phyloP scores from a whole-genome alignment of 2,888 invertebrate species.

The Uloborus plumipes region DNA sequence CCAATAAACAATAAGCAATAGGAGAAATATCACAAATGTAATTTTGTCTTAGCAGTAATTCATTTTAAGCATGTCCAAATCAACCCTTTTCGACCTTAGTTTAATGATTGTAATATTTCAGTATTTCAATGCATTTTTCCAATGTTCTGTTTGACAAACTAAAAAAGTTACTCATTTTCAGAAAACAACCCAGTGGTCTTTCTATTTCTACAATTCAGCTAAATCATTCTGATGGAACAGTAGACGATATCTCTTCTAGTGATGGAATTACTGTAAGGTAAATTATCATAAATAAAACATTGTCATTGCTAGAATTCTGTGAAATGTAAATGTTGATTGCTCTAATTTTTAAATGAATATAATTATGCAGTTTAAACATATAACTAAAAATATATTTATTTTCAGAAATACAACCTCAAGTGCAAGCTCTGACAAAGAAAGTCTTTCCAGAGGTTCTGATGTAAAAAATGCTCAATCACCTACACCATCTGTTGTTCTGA shows the following conservation, averaged over 20 bases:
- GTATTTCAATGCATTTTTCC: not conserved
- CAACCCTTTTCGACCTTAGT: not conserved
- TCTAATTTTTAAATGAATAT: too few relatives aligned
- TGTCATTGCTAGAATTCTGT: too few relatives aligned
- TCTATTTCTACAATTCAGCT: slow-evolving; percentile 28
- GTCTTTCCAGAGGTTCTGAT: slow-evolving; percentile 1
- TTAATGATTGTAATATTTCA: not conserved
- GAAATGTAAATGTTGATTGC: too few relatives aligned
- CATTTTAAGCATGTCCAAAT: too few relatives aligned
- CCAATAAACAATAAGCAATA: too few relatives aligned
- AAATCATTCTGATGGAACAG: slow-evolving; percentile 14
- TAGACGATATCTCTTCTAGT: slow-evolving; percentile 26
- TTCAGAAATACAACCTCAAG: slow-evolving; percentile 37
- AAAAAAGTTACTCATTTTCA: not conserved
- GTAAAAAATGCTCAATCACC: slow-evolving; percentile 21
- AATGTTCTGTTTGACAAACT: not conserved
- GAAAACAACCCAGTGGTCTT: slow-evolving; percentile 1
- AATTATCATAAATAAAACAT: not conserved
- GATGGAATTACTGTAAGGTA: slow-evolving; percentile 26
- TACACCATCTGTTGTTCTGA: slow-evolving; percentile 26
- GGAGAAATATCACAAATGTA: too few relatives aligned
- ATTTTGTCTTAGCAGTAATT: too few relatives aligned
- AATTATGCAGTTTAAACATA: too few relatives aligned
- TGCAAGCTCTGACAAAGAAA: slow-evolving; percentile 40
- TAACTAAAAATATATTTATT: not conserved